Evolutionary conservation across 2,113 vertebrate species (phyloP).

Genomic region (Phrynocephalus versicolor): DNA sequence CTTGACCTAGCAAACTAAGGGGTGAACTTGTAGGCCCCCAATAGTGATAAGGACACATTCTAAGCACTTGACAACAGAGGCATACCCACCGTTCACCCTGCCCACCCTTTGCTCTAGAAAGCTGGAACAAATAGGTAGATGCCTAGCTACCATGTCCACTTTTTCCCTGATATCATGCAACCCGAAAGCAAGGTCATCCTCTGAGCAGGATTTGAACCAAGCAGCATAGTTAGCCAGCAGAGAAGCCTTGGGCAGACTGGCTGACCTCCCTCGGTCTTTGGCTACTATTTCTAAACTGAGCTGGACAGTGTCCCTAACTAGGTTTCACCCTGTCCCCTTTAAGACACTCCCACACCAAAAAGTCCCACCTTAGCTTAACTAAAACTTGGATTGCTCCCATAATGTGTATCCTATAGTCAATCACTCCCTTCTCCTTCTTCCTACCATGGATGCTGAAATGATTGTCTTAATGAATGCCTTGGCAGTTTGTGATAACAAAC

Average conservation of each 20-base stretch:
- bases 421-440: not conserved
- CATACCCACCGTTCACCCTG: not conserved
- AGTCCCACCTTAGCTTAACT: conserved; percentile 20
- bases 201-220: not conserved
- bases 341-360: conserved; percentile 1
- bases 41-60: not conserved
- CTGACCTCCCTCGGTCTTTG: not conserved
- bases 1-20: not conserved
- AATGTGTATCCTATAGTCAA: not conserved
- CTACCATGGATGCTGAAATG: not conserved
- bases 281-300: not conserved
- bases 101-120: not conserved
- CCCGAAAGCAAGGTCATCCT: not conserved
- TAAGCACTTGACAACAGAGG: not conserved
- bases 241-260: not conserved
- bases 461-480: not conserved
- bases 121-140: not conserved
- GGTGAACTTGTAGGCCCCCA: not conserved
- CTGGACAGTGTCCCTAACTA: not conserved
- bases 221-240: not conserved
- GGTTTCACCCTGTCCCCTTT: not conserved
- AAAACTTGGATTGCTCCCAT: not conserved
- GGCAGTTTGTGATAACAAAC: not conserved
- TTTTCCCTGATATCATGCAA: not conserved
- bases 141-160: not conserved